Conservation (phyloP, 2,888 invertebrate species). For the Zaprionus bogoriensis region DNA sequence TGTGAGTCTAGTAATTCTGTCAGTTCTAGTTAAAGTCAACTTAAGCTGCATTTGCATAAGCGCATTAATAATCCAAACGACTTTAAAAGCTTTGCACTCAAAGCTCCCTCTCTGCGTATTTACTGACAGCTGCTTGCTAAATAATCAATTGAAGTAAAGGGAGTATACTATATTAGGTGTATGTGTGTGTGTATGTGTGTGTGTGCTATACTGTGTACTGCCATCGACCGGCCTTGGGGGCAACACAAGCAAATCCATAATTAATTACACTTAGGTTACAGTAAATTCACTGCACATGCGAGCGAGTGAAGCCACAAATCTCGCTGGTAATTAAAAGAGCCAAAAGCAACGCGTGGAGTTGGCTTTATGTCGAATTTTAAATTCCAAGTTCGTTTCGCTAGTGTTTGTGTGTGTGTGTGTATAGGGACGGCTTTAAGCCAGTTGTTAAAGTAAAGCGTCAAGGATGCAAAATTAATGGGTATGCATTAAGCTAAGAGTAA, state of each 20-base stretch:
- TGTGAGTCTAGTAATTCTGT: too few species aligned
- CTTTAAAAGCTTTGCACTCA: too few species aligned
- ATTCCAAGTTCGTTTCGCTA: slow-evolving; percentile 44
- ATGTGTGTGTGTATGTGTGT: not conserved
- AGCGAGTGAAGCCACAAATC: slow-evolving; percentile 29
- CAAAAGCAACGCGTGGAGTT: slow-evolving; percentile 19
- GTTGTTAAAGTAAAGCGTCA: slow-evolving; percentile 17
- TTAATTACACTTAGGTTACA: slow-evolving; percentile 26
- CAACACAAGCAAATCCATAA: slow-evolving; percentile 6
- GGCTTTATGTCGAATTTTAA: slow-evolving; percentile 46
- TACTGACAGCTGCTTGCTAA: not conserved
- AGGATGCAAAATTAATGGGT: slow-evolving; percentile 11
- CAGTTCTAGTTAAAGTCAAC: too few species aligned
- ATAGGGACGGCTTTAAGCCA: slow-evolving; percentile 16
- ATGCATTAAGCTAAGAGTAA: not conserved
- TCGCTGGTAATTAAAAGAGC: slow-evolving; percentile 43
- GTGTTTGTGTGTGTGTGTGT: slow-evolving; percentile 6
- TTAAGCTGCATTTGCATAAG: too few species aligned
- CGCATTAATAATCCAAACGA: too few species aligned
- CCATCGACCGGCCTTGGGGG: slow-evolving; percentile 30
- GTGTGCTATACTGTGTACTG: not conserved
- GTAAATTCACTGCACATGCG: slow-evolving; percentile 16
- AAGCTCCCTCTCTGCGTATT: too few species aligned
- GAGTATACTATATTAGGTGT: not conserved
- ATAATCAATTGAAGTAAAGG: not conserved